Evolutionary conservation across 2,888 invertebrate species (phyloP).

Genomic region (Euclidia mi): DNA sequence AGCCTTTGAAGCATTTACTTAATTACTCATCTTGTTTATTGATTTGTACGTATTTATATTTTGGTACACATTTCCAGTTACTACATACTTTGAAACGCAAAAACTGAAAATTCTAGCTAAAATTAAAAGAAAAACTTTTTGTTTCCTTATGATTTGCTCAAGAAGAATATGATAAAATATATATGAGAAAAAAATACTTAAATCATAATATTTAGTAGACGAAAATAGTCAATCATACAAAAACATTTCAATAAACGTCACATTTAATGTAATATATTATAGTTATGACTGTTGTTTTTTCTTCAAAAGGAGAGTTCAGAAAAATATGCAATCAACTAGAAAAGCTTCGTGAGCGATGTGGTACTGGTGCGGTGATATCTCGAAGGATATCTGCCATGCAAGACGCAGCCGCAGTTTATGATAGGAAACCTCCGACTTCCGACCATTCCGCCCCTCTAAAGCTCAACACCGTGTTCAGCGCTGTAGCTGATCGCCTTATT

Average conservation of each 20-base stretch:
- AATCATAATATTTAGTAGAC: too few species aligned
- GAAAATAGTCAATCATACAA: too few species aligned
- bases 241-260: too few species aligned
- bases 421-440: constrained; percentile 85
- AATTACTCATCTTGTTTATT: not conserved
- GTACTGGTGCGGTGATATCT: constrained; percentile 93
- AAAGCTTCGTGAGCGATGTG: constrained; percentile 94
- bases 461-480: constrained; percentile 88
- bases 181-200: too few species aligned
- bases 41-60: not conserved
- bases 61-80: not conserved
- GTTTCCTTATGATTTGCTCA: too few species aligned
- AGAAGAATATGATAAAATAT: too few species aligned
- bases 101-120: too few species aligned
- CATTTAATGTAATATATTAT: too few species aligned
- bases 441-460: constrained; percentile 85
- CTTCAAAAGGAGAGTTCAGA: constrained; percentile 93
- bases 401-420: constrained; percentile 92
- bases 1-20: not conserved
- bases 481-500: constrained; percentile 87
- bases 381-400: constrained; percentile 95
- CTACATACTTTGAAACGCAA: not conserved
- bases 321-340: constrained; percentile 95
- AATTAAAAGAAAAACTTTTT: too few species aligned
- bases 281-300: constrained; percentile 9